phyloP scores from a whole-genome alignment of 1,140 invertebrate species.

The Atopsyche davidsoni region DNA sequence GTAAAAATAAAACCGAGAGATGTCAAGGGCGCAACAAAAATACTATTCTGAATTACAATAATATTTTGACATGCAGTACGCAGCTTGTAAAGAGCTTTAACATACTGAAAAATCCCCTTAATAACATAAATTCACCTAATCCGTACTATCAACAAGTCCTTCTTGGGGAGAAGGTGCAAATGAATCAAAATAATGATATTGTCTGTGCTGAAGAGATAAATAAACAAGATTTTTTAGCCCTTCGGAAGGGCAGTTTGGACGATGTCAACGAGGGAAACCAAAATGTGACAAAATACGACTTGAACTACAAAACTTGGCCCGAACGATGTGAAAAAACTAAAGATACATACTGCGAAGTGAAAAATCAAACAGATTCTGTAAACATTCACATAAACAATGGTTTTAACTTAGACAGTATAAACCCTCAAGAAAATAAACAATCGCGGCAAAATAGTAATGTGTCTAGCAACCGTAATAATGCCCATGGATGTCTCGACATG shows the following conservation, averaged over 20 bases:
- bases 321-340: slow-evolving; percentile 18
- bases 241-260: slow-evolving; percentile 12
- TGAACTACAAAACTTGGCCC: slow-evolving; percentile 20
- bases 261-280: slow-evolving; percentile 11
- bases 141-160: slow-evolving; percentile 20
- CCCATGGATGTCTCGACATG: slow-evolving; percentile 21
- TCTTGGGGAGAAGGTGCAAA: slow-evolving; percentile 18
- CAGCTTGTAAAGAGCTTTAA: slow-evolving; percentile 20
- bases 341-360: slow-evolving; percentile 4
- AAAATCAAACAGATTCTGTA: slow-evolving; percentile 15
- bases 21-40: slow-evolving; percentile 23
- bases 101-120: slow-evolving; percentile 16
- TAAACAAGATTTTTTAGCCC: slow-evolving; percentile 7
- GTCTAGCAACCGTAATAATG: background rate
- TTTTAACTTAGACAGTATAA: slow-evolving; percentile 8
- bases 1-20: slow-evolving; percentile 14
- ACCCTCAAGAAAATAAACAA: slow-evolving; percentile 1
- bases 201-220: slow-evolving; percentile 9
- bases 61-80: slow-evolving; percentile 19
- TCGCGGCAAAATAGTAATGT: slow-evolving; percentile 8
- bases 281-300: slow-evolving; percentile 3
- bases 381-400: slow-evolving; percentile 23
- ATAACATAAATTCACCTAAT: slow-evolving; percentile 9
- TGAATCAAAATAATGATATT: slow-evolving; percentile 17
- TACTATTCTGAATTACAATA: slow-evolving; percentile 15